A percentile compares a stretch with the other conserved stretches of the same genome.
Conservation (phyloP, 2,113 vertebrate species). For the Poeciliopsis occidentalis region DNA sequence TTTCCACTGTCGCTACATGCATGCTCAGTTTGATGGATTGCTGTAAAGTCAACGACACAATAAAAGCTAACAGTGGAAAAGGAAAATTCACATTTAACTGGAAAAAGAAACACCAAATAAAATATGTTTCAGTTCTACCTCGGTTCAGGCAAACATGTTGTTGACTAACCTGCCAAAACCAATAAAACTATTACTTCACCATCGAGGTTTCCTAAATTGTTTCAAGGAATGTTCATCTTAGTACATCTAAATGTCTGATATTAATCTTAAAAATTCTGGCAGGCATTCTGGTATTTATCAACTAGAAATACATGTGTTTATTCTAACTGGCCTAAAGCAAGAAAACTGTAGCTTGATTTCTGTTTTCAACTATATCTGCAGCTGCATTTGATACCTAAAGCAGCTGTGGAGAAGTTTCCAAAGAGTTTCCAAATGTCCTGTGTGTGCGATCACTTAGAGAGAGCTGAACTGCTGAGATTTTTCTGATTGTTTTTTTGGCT, state of each 20-base stretch:
- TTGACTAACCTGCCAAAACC: neutral
- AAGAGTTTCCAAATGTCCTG: too few relatives aligned
- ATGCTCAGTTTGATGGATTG: too few relatives aligned
- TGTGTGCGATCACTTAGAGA: neutral
- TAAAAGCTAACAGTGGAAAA: too few relatives aligned
- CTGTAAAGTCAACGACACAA: too few relatives aligned
- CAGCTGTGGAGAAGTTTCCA: neutral
- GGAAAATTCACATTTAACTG: too few relatives aligned
- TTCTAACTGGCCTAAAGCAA: neutral
- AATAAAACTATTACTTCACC: neutral
- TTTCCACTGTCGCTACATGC: too few relatives aligned
- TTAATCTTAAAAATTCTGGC: neutral
- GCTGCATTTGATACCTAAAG: too few relatives aligned
- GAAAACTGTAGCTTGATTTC: neutral
- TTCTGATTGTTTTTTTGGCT: too few relatives aligned
- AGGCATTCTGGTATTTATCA: neutral
- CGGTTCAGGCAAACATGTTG: neutral
- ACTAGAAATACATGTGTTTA: neutral
- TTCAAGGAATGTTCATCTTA: neutral
- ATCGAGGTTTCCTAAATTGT: neutral
- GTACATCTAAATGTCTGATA: neutral
- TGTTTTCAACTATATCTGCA: too few relatives aligned
- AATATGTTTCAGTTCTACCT: neutral
- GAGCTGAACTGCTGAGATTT: too few relatives aligned
- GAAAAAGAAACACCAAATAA: too few relatives aligned